Conservation (phyloP, 1,140 invertebrate species). For the Camponotus floridanus region DNA sequence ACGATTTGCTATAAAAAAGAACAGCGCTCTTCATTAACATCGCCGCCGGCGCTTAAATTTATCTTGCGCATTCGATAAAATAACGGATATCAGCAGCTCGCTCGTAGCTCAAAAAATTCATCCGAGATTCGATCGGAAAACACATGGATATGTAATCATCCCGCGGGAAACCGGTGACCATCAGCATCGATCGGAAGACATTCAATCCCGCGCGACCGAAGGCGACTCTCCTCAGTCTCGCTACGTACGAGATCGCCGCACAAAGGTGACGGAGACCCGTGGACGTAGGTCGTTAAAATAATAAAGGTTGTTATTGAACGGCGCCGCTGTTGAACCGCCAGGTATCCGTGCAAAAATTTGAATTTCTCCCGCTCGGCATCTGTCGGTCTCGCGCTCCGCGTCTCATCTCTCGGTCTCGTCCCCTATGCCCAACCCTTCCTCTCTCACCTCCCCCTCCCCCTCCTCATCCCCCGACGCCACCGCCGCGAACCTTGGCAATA, state of each 20-base stretch:
- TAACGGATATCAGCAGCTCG: conserved; percentile 21
- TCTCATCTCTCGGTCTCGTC: conserved; percentile 38
- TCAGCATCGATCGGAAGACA: conserved; percentile 42
- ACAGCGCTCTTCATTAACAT: conserved; percentile 27
- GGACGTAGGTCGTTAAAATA: conserved; percentile 81
- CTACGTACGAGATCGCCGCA: conserved; percentile 45
- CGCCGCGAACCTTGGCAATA: conserved; percentile 76
- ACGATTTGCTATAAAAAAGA: conserved; percentile 20
- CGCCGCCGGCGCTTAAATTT: conserved; percentile 51
- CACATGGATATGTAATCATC: conserved; percentile 53
- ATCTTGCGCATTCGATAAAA: conserved; percentile 54
- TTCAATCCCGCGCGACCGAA: conserved; percentile 37
- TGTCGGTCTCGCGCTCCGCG: conserved; percentile 70
- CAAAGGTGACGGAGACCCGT: conserved; percentile 65
- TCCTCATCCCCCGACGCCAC: conserved; percentile 37
- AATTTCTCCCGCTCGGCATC: conserved; percentile 79
- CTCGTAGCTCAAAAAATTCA: conserved; percentile 50
- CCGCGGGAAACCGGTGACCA: conserved; percentile 25
- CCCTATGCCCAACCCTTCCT: not conserved
- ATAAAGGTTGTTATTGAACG: conserved; percentile 83
- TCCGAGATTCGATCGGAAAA: conserved; percentile 53
- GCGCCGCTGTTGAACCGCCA: conserved; percentile 72
- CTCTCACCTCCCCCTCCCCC: conserved; percentile 29
- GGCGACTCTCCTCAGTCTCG: conserved; percentile 40
- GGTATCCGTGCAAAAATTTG: conserved; percentile 80